Percentiles rank a stretch among this genome's conserved stretches.
These are phyloP conservation scores for Venturia canescens DNA, from an alignment of 1,140 invertebrate genomes.

Conservation along the genomic window DNA sequence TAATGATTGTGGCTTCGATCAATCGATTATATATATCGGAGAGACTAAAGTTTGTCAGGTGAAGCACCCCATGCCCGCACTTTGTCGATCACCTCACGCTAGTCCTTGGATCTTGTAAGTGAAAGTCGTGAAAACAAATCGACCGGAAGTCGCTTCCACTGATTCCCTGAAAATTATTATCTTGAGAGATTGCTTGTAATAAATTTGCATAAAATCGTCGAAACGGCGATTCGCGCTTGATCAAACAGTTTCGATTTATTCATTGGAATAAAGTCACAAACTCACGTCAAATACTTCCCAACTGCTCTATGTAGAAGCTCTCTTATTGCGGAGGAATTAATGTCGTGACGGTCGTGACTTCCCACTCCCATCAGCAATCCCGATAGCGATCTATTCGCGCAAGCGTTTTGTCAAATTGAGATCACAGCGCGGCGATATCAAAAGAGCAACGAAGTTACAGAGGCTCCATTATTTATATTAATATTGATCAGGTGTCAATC, in stretches of 20 bases:
- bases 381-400: neutral
- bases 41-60: neutral
- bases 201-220: no score
- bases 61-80: neutral
- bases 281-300: no score
- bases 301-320: no score
- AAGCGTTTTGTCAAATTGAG: neutral
- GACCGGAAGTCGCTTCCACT: neutral
- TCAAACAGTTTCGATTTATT: no score
- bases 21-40: neutral
- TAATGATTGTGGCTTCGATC: neutral
- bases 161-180: no score
- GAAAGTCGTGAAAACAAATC: neutral
- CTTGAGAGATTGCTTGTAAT: no score
- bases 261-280: no score
- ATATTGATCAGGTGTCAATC: neutral
- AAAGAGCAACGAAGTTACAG: neutral
- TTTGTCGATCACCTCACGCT: neutral
- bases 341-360: constrained; percentile 9
- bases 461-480: neutral
- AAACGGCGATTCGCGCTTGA: no score
- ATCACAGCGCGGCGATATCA: neutral
- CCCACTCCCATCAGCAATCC: neutral
- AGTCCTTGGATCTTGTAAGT: neutral
- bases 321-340: neutral